phyloP scores from a whole-genome alignment of 1,140 invertebrate genomes.

The Anagrus nilaparvatae region DNA sequence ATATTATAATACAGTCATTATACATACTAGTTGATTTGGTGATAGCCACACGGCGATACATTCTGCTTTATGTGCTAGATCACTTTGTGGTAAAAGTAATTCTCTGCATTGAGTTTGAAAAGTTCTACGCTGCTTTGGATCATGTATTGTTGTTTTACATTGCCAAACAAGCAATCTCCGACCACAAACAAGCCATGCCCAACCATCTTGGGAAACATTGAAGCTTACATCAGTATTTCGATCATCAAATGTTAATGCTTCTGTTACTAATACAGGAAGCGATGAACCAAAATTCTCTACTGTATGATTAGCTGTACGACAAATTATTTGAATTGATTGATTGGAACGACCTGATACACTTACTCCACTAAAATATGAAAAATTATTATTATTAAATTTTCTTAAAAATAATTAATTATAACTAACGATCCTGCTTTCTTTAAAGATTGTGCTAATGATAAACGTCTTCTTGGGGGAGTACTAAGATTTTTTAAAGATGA shows the following conservation, averaged over 20 bases:
- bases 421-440: constrained; percentile 37
- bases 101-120: constrained; percentile 60
- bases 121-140: constrained; percentile 34
- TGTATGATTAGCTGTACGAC: constrained; percentile 53
- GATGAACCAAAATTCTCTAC: constrained; percentile 68
- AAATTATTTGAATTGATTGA: constrained; percentile 58
- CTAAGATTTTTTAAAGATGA: constrained; percentile 19
- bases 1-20: neutral
- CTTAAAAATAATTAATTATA: constrained; percentile 2
- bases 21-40: constrained; percentile 50
- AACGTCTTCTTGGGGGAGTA: constrained; percentile 34
- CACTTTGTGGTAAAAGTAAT: constrained; percentile 79
- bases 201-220: constrained; percentile 53
- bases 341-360: constrained; percentile 51
- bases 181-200: constrained; percentile 82
- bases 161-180: constrained; percentile 81
- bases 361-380: constrained; percentile 39
- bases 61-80: constrained; percentile 83
- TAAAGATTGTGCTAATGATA: constrained; percentile 35
- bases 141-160: constrained; percentile 47
- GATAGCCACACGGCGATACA: constrained; percentile 70
- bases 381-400: constrained; percentile 4
- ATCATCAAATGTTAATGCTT: constrained; percentile 73
- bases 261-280: constrained; percentile 77
- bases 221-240: constrained; percentile 49